Evolutionary conservation across 37 sponge, comb jelly and placozoan species (phyloP), one percentile per base, ranked within the genome.

Genomic region (Petrosia ficiformis): DNA sequence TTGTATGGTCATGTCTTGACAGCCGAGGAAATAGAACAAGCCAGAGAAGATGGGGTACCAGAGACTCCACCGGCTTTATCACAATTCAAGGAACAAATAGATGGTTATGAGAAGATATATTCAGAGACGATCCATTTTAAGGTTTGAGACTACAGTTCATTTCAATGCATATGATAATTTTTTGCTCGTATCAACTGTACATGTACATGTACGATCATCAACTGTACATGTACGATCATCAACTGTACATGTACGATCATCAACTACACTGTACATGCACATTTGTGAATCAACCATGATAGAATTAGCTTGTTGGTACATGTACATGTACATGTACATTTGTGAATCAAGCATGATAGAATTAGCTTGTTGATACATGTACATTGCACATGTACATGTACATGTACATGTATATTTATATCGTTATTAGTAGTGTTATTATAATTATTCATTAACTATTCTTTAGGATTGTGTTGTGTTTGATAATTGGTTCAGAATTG

Each of bases 31-130:
- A 86, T 92, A 28, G 87, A 90, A 71, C 79, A 84, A 26, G 84
- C 84, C 16, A 95, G 95, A 8, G 99, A 98, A 43, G 95, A 95
- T 26, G 91, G 88, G 28, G 88, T 98, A 4, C 99, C 99, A 19
- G 93, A 92, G 89, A 81, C 38, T 32, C 93, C 88, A 4, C 99
- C 99, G 28, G 87, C 95, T 8, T 86, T 98, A 19, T 72, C 70
- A 11, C 92, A 87, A 59, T 98, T 92, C 82, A 98, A 95, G 75
- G 74, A 81, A 35, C 86, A 85, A 44, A 59, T 85, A 34, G 74
- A 78, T 33, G 69, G 52, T 38, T 85, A 85, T 73, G 86, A 85
- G 52, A 52, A 59, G 39, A 57, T 98, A 34, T 87, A 95, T 57
- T 54, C 52, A 4, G 95, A 98, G 39, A 82, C 95, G 74, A 85